These are phyloP conservation scores for Yoshiicerus persimilis DNA, from an alignment of 1,140 invertebrate species.

Conservation along the genomic window DNA sequence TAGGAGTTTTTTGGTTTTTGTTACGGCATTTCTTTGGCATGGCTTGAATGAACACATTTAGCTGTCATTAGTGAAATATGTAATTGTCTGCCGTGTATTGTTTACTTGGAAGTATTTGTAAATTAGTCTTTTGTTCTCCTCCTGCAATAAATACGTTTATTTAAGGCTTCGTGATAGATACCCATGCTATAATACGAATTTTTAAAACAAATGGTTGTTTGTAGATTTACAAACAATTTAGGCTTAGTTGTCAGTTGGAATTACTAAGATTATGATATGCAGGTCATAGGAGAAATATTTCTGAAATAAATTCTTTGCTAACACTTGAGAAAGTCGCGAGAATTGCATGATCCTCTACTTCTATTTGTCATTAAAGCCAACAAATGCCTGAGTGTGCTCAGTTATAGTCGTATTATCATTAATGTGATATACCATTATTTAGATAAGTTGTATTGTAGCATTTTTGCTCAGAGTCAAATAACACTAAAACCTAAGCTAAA, in stretches of 20 bases:
- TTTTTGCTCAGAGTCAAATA: too few species aligned
- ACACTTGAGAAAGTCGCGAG: too few species aligned
- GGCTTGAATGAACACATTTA: conserved; percentile 13
- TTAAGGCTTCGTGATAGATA: neutral
- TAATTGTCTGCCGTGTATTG: neutral
- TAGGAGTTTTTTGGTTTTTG: neutral
- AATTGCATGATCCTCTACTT: too few species aligned
- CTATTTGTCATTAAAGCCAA: too few species aligned
- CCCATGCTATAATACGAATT: neutral
- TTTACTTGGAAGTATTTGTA: neutral
- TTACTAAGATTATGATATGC: neutral
- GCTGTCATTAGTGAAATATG: conserved; percentile 13
- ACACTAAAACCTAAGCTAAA: too few species aligned
- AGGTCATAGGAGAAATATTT: neutral
- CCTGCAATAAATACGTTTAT: conserved; percentile 5
- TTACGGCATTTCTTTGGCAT: neutral
- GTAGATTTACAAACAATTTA: neutral
- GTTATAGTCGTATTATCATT: too few species aligned
- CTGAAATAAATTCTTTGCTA: neutral
- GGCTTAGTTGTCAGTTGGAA: neutral
- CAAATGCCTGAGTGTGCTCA: too few species aligned
- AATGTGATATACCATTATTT: too few species aligned
- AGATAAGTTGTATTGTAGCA: too few species aligned
- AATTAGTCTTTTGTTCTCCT: neutral
- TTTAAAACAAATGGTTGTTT: neutral